phyloP scores from a whole-genome alignment of 2,888 invertebrate species.

The Mermis nigrescens region DNA sequence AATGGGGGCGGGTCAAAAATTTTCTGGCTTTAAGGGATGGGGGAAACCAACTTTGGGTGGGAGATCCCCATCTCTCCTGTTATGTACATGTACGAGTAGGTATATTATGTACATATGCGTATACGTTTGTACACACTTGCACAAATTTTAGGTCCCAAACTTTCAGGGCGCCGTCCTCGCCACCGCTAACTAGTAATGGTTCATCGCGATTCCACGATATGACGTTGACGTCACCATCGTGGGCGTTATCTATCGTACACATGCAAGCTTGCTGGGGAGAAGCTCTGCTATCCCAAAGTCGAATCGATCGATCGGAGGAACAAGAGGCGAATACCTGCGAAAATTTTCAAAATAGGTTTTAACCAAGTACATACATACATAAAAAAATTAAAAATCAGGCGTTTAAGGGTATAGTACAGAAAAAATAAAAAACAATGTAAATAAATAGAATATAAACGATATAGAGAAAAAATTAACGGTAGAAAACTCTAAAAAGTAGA shows the following conservation, averaged over 20 bases:
- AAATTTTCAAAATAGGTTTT: not conserved
- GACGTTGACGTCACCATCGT: slow-evolving; percentile 81
- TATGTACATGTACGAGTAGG: too few species aligned
- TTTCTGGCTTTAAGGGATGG: too few species aligned
- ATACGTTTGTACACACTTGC: slow-evolving; percentile 43
- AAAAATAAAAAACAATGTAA: not conserved
- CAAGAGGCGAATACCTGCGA: slow-evolving; percentile 38
- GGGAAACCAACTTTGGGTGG: too few species aligned
- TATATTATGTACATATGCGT: too few species aligned
- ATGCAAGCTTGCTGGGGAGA: slow-evolving; percentile 71
- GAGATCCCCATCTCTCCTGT: too few species aligned
- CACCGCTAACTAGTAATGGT: slow-evolving; percentile 74
- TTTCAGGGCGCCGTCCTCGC: slow-evolving; percentile 80
- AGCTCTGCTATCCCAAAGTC: slow-evolving; percentile 84
- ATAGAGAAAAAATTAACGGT: too few species aligned
- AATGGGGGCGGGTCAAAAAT: too few species aligned
- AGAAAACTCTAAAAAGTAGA: too few species aligned
- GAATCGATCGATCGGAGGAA: slow-evolving; percentile 45
- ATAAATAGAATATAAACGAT: not conserved
- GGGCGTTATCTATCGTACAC: slow-evolving; percentile 63
- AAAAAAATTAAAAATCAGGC: slow-evolving; percentile 8
- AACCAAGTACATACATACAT: not conserved
- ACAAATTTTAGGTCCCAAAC: slow-evolving; percentile 88
- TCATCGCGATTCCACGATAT: slow-evolving; percentile 86
- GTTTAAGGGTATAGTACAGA: not conserved